Conservation (phyloP, 2,797 vertebrate species). For the Odontamblyopus lacepedii region DNA sequence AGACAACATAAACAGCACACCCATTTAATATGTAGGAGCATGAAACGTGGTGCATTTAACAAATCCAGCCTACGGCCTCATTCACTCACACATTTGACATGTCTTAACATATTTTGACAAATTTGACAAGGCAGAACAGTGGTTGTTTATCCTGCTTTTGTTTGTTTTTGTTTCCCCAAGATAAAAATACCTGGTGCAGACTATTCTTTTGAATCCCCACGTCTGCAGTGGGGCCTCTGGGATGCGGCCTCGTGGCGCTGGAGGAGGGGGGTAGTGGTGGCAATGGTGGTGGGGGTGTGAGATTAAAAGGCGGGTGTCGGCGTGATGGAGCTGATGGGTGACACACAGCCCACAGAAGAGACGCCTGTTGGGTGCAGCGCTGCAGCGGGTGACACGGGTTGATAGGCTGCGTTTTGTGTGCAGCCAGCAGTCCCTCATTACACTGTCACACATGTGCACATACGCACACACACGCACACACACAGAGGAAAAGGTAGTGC, state of each 20-base stretch:
- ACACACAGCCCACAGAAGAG: conserved; percentile 27
- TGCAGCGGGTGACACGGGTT: conserved; percentile 65
- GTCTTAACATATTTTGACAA: conserved; percentile 36
- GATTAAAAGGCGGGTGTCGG: conserved; percentile 58
- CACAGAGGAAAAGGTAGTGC: conserved; percentile 26
- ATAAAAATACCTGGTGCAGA: conserved; percentile 25
- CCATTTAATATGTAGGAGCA: neutral
- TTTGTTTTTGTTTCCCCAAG: conserved; percentile 20
- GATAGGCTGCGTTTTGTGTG: conserved; percentile 64
- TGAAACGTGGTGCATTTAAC: conserved; percentile 11
- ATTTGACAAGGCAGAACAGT: conserved; percentile 41
- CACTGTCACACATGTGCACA: conserved; percentile 42
- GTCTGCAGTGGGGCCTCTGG: conserved; percentile 38
- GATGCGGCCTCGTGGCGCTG: conserved; percentile 31
- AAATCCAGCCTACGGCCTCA: conserved; percentile 22
- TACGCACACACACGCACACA: conserved; percentile 25
- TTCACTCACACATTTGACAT: conserved; percentile 35
- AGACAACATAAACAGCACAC: neutral
- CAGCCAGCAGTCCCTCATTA: conserved; percentile 69
- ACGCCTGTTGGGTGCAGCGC: conserved; percentile 29
- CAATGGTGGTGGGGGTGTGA: neutral
- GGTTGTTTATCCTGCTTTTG: conserved; percentile 22
- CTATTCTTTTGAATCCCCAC: conserved; percentile 49
- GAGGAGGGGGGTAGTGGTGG: neutral
- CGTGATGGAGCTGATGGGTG: conserved; percentile 67